These are phyloP conservation scores for Hemiscyllium ocellatum DNA, from an alignment of 2,113 vertebrate genomes.

Conservation along the genomic window DNA sequence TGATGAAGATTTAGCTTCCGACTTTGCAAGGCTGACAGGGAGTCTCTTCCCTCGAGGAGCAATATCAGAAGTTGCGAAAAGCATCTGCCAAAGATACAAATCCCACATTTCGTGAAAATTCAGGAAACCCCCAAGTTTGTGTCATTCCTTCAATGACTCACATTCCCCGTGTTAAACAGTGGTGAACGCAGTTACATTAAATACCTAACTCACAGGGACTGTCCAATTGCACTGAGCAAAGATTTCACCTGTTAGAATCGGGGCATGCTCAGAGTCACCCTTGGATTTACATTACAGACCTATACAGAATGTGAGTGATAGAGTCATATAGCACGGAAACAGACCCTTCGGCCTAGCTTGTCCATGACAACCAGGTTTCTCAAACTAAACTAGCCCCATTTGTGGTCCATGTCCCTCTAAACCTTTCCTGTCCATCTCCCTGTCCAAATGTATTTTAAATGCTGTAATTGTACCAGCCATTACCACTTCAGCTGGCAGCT, in stretches of 20 bases:
- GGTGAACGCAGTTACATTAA: not conserved
- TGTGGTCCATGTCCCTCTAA: too few species aligned
- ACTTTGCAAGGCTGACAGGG: not conserved
- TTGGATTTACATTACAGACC: not conserved
- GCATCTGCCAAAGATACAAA: not conserved
- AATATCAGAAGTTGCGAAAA: not conserved
- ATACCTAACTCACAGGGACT: not conserved
- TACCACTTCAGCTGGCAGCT: too few species aligned
- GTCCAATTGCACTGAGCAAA: not conserved
- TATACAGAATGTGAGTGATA: too few species aligned
- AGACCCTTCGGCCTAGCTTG: too few species aligned
- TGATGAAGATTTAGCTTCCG: not conserved
- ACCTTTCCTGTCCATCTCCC: too few species aligned
- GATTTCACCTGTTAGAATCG: not conserved
- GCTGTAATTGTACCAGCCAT: too few species aligned
- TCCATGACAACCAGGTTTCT: too few species aligned
- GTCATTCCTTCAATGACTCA: not conserved
- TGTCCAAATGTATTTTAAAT: too few species aligned
- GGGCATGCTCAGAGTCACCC: not conserved
- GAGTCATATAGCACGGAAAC: too few species aligned
- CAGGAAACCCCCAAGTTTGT: not conserved
- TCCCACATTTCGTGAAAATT: not conserved
- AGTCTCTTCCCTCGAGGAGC: not conserved
- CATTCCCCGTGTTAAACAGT: not conserved
- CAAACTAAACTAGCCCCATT: too few species aligned